Base-by-base conservation (phyloP, 2,888 invertebrate species). In the Oxytorus armatus region DNA sequence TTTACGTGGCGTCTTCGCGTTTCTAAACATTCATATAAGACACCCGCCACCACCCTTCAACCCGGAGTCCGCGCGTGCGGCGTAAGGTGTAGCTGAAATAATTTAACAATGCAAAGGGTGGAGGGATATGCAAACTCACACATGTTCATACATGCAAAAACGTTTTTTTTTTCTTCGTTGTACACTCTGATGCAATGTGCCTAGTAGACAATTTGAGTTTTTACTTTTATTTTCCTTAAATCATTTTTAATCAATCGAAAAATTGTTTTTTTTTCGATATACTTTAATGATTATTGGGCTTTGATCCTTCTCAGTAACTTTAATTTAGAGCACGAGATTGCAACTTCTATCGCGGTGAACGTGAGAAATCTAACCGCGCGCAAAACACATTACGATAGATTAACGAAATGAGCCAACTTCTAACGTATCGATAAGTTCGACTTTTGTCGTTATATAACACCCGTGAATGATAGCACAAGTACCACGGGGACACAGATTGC, bases 341-440 rank as follows among this genome's bases (percentile, higher is more conserved):
- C 10, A 42, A 73, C 8, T 16, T 1, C 44, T 53, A 10, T 39
- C 77, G 77, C 79, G 79, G 81, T 85, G 84, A 82, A 84, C 72
- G 82, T 82, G 79, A 82, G 81, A 82, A 84, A 86, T 84, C 29
- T 85, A 29, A 18, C 16, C 18, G 83, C 83, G 74, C 82, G 80
- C 81, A 83, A 29, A 82, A 85, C n/a, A 85, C 85, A 82, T 85
- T 84, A 84, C 85, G 86, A 87, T 86, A 84, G 85, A 86, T 88
- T 86, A 85, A 84, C 74, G 83, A 85, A 86, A 86, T 85, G 84
- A 88, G 85, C 85, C 25, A 86, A 86, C 73, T 88, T 88, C 87
- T 86, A 84, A 88, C 86, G 83, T 81, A 79, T 29, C 79, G 84
- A 86, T 82, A 83, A 83, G 87, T 42, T 85, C 85, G 84, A 86